Evolutionary conservation across 1,140 invertebrate species (phyloP).

Genomic region (Sesamia nonagrioides): DNA sequence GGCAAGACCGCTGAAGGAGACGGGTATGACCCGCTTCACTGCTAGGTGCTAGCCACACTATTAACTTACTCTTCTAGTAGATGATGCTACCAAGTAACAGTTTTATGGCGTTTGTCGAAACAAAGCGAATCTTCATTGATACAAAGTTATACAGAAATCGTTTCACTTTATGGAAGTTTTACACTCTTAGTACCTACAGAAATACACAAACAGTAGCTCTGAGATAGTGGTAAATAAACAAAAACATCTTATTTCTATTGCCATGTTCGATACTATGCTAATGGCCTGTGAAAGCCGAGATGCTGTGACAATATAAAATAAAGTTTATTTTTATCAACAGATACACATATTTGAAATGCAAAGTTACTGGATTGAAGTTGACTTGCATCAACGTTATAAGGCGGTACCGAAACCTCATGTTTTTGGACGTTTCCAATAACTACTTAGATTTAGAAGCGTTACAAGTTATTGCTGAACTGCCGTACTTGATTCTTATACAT

Average conservation of each 20-base stretch:
- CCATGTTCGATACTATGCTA: too few species aligned
- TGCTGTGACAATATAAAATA: not conserved
- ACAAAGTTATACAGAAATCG: not conserved
- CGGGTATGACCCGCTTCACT: slow-evolving; percentile 59
- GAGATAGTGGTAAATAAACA: too few species aligned
- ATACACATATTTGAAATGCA: slow-evolving; percentile 83
- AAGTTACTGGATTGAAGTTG: slow-evolving; percentile 78
- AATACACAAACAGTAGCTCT: too few species aligned
- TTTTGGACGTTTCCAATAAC: slow-evolving; percentile 87
- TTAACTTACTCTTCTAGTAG: too few species aligned
- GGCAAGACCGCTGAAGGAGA: slow-evolving; percentile 81
- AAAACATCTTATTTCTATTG: too few species aligned
- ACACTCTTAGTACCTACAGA: too few species aligned
- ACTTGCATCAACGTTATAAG: slow-evolving; percentile 84
- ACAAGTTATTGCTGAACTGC: slow-evolving; percentile 83
- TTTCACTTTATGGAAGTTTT: too few species aligned
- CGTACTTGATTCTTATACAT: slow-evolving; percentile 85
- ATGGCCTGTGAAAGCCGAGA: too few species aligned
- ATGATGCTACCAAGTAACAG: too few species aligned
- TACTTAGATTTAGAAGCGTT: slow-evolving; percentile 80
- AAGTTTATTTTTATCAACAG: slow-evolving; percentile 58
- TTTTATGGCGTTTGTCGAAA: too few species aligned
- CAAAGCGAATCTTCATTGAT: too few species aligned
- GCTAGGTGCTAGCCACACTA: too few species aligned
- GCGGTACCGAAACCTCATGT: slow-evolving; percentile 86